Evolutionary conservation across 2,797 vertebrate species (phyloP).

Genomic region (Tympanoctomys barrerae): DNA sequence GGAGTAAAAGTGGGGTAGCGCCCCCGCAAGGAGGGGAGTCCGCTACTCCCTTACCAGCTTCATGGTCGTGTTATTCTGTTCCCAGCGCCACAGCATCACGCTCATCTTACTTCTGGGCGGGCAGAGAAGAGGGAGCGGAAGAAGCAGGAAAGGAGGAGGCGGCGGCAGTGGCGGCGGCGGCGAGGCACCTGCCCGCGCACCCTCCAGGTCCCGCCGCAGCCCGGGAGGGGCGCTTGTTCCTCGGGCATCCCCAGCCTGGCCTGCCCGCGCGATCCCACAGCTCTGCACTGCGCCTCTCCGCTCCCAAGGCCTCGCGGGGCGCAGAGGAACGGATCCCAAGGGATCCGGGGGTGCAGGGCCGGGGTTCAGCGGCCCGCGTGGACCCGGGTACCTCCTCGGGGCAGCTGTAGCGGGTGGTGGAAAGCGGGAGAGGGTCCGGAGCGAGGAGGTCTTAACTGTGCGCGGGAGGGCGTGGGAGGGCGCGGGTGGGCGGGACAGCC

Average conservation of each 20-base stretch:
- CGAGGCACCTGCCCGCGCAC: slow-evolving; percentile 89
- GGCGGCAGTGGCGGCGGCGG: background rate
- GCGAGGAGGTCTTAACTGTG: slow-evolving; percentile 60
- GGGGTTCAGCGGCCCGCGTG: slow-evolving; percentile 58
- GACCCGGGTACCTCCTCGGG: slow-evolving; percentile 85
- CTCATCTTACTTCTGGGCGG: slow-evolving; percentile 90
- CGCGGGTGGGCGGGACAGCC: slow-evolving; percentile 49
- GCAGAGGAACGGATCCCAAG: slow-evolving; percentile 10
- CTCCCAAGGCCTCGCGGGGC: background rate
- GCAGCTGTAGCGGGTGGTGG: slow-evolving; percentile 23
- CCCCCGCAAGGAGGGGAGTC: background rate
- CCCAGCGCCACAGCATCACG: slow-evolving; percentile 95
- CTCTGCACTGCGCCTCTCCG: slow-evolving; percentile 1
- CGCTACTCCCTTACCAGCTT: slow-evolving; percentile 94
- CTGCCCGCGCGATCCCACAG: background rate
- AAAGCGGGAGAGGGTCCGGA: background rate
- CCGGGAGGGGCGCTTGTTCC: background rate
- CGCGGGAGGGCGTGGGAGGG: slow-evolving; percentile 14
- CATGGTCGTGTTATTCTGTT: slow-evolving; percentile 95
- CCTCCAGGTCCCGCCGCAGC: background rate
- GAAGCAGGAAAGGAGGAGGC: background rate
- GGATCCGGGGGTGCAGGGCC: slow-evolving; percentile 59
- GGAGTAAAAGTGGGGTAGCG: background rate
- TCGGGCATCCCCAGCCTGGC: slow-evolving; percentile 73
- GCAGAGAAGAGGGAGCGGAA: background rate